A percentile compares a stretch with the other conserved stretches of the same genome.
Evolutionary conservation across 2,113 vertebrate genomes (phyloP).

Genomic region (Panurus biarmicus): DNA sequence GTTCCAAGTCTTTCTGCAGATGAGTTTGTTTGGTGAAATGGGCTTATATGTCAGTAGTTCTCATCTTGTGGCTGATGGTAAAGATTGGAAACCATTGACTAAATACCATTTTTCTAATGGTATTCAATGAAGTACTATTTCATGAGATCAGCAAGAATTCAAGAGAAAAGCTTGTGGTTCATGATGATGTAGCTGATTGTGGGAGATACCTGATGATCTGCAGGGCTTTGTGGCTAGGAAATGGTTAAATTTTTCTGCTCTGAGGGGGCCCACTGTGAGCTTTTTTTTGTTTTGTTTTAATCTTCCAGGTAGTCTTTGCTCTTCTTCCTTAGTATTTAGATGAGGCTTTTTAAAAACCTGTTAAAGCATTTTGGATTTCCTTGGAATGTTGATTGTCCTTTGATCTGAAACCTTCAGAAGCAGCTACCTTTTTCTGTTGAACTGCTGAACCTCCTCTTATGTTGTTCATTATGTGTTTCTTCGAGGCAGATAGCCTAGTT

Average conservation of each 20-base stretch:
- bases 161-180: background rate
- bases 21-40: background rate
- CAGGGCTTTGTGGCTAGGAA: background rate
- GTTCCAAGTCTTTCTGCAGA: background rate
- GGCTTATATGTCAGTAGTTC: background rate
- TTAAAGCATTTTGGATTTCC: background rate
- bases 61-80: background rate
- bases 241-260: background rate
- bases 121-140: background rate
- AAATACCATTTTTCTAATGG: background rate
- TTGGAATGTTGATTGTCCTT: background rate
- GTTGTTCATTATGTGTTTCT: background rate
- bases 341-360: background rate
- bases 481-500: background rate
- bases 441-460: background rate
- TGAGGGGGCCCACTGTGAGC: background rate
- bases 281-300: background rate
- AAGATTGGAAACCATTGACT: background rate
- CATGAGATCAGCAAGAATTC: background rate
- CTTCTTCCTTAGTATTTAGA: background rate
- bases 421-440: background rate
- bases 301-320: background rate
- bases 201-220: background rate
- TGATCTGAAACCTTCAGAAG: background rate
- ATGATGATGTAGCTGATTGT: background rate